These are phyloP conservation scores for Sibirionetta formosa DNA, from an alignment of 2,797 vertebrate genomes.

Conservation along the genomic window DNA sequence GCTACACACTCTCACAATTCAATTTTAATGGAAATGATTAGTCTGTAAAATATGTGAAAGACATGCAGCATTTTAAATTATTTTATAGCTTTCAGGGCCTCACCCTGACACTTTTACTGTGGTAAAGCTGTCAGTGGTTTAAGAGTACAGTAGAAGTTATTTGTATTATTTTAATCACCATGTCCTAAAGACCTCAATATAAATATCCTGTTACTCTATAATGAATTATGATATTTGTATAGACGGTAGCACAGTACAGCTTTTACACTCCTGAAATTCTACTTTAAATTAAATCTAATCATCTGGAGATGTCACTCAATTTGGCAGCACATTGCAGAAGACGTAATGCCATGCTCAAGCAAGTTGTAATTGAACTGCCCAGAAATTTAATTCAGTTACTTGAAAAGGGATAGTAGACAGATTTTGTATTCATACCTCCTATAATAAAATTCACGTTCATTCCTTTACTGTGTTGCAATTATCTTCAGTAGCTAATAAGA, in stretches of 20 bases:
- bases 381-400: constrained; percentile 14
- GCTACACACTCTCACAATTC: background rate
- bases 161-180: background rate
- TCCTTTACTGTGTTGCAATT: constrained; percentile 1
- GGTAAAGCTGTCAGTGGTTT: background rate
- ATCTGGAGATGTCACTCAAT: background rate
- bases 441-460: background rate
- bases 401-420: background rate
- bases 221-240: background rate
- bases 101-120: background rate
- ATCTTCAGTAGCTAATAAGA: background rate
- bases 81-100: background rate
- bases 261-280: background rate
- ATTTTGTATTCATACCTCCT: background rate
- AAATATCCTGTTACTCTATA: background rate
- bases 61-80: background rate
- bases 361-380: constrained; percentile 11
- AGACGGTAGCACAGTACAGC: background rate
- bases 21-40: background rate
- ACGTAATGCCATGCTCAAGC: background rate
- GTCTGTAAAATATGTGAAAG: background rate
- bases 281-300: background rate
- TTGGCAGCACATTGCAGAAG: background rate
- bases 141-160: background rate
- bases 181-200: background rate